Evolutionary conservation across 2,888 invertebrate species (phyloP), one percentile per base, ranked within the genome.

Genomic region (Prenolepis imparis): DNA sequence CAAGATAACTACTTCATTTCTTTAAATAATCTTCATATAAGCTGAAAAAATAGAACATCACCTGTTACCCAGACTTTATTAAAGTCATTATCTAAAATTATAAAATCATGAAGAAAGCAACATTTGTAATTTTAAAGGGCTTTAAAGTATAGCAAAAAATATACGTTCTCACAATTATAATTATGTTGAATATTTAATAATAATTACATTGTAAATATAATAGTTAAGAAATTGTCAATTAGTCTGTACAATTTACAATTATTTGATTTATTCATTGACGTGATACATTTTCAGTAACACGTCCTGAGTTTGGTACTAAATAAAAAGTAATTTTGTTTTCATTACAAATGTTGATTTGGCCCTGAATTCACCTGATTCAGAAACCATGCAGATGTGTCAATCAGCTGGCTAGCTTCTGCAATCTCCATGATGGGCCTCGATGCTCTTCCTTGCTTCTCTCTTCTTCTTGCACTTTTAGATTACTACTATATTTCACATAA

Each of bases 351-450:
- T 93, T 93, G 93, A 93, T 94, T 94, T 93, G 93, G 93, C 93
- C 94, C 94, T 93, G 93, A 94, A 94, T 94, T 94, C 94, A 94
- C 94, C 94, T 94, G 94, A 94, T 93, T 94, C 93, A 93, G 93
- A 93, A 93, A 94, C 93, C 93, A 92, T 91, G 94, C 85, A 89
- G 93, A 91, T 90, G 92, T 88, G 91, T 92, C 90, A 90, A 91
- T 92, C 90, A 91, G 91, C 91, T 89, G 91, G 89, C 90, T 91
- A 86, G 91, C 87, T 91, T 90, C 90, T 88, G 88, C 90, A 88
- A 86, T 90, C 89, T 91, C 92, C 90, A 84, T 80, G 88, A 85
- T 90, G 85, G 87, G 88, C 91, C 91, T 90, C 86, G 87, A 83
- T 75, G 83, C 77, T 90, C 86, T 87, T 87, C 89, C 85, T 86